Evolutionary conservation across 2,113 vertebrate species (phyloP).

Genomic region (Notarius lentiginosus): DNA sequence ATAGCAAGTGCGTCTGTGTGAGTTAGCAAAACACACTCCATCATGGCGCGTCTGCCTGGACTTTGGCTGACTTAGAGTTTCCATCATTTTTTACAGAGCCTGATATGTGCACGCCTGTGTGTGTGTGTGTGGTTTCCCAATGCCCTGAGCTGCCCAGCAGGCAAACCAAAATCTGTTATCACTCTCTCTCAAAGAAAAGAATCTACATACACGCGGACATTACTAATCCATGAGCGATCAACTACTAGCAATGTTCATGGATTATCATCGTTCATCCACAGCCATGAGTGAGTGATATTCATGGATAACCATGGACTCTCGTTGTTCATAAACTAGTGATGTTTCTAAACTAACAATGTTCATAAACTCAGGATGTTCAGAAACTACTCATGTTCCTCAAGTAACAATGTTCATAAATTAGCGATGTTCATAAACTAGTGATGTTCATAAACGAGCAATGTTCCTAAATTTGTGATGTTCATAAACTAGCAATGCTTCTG

Average conservation of each 20-base stretch:
- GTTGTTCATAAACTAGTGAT: background rate
- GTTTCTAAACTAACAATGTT: background rate
- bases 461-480: background rate
- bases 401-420: background rate
- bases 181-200: background rate
- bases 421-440: background rate
- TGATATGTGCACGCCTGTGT: slow-evolving; percentile 11
- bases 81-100: background rate
- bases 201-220: background rate
- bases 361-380: too few species aligned
- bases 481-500: background rate
- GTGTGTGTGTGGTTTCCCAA: slow-evolving; percentile 23
- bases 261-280: background rate
- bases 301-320: background rate
- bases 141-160: slow-evolving; percentile 25
- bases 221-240: background rate
- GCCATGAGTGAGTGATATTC: background rate
- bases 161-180: slow-evolving; percentile 12
- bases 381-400: too few species aligned
- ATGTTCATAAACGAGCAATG: background rate
- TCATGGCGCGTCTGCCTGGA: slow-evolving; percentile 44
- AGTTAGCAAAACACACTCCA: slow-evolving; percentile 45
- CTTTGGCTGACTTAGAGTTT: slow-evolving; percentile 46
- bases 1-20: slow-evolving; percentile 17
- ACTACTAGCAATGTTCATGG: background rate